Evolutionary conservation across 37 sponge, comb jelly and placozoan genomes (phyloP).

Genomic region (Spongilla lacustris): DNA sequence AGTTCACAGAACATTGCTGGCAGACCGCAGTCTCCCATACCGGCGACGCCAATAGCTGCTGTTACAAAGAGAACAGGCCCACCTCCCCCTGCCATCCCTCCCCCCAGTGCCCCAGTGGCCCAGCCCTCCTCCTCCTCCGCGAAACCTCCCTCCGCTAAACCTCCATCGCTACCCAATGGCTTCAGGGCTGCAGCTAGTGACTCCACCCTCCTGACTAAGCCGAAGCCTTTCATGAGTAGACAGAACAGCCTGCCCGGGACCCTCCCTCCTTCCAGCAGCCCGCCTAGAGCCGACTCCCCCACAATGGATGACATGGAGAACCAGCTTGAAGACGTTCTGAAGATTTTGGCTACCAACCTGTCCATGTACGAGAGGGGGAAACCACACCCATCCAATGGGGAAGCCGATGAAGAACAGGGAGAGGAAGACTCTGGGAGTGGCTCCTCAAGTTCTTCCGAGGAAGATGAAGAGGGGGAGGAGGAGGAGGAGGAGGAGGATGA

Average conservation of each 20-base stretch:
- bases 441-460: not conserved
- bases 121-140: not conserved
- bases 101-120: slow-evolving; percentile 20
- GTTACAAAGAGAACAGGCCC: not conserved
- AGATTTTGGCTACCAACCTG: not conserved
- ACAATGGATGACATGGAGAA: slow-evolving; percentile 41
- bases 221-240: not conserved
- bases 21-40: not conserved
- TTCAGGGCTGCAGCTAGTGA: not conserved
- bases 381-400: not conserved
- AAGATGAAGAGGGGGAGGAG: not conserved
- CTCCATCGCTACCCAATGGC: not conserved
- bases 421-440: slow-evolving; percentile 19
- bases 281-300: slow-evolving; percentile 13
- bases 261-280: not conserved
- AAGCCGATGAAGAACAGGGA: not conserved
- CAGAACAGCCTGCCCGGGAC: not conserved
- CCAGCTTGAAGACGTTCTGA: slow-evolving; percentile 22
- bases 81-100: slow-evolving; percentile 9
- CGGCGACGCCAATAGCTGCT: not conserved
- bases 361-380: not conserved
- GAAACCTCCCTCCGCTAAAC: not conserved
- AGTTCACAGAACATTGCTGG: not conserved
- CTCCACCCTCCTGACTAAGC: not conserved
- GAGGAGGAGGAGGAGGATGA: slow-evolving; percentile 13